Evolutionary conservation across 2,113 vertebrate species (phyloP).

Genomic region (Crocuta crocuta): DNA sequence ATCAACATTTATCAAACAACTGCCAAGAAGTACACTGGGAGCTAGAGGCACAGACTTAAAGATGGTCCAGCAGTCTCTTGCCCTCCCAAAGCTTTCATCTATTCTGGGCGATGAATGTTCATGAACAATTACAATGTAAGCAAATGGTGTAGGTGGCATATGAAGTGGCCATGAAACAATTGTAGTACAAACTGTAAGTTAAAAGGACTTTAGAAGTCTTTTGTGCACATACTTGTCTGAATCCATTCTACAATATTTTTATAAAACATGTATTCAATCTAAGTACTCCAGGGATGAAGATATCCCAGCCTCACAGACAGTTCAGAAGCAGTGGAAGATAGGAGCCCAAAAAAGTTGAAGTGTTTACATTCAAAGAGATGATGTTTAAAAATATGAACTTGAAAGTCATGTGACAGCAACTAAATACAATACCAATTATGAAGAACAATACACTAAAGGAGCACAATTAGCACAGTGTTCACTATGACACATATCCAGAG

Average conservation of each 20-base stretch:
- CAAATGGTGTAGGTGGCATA: neutral
- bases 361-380: neutral
- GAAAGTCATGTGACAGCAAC: neutral
- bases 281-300: neutral
- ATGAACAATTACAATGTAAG: neutral
- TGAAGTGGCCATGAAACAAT: neutral
- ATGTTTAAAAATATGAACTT: neutral
- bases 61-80: neutral
- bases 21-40: neutral
- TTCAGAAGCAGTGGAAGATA: neutral
- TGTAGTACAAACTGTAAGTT: neutral
- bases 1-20: neutral
- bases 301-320: neutral
- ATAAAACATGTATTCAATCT: neutral
- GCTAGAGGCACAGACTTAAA: neutral
- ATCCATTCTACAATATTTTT: neutral
- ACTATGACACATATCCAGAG: neutral
- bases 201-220: neutral
- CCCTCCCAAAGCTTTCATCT: neutral
- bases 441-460: neutral
- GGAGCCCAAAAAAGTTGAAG: neutral
- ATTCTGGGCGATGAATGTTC: neutral
- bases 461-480: no score
- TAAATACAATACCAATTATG: neutral
- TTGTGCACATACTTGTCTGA: neutral